Evolutionary conservation across 1,140 invertebrate species (phyloP), one percentile per base, ranked within the genome.

Genomic region (Acyrthosiphon pisum): DNA sequence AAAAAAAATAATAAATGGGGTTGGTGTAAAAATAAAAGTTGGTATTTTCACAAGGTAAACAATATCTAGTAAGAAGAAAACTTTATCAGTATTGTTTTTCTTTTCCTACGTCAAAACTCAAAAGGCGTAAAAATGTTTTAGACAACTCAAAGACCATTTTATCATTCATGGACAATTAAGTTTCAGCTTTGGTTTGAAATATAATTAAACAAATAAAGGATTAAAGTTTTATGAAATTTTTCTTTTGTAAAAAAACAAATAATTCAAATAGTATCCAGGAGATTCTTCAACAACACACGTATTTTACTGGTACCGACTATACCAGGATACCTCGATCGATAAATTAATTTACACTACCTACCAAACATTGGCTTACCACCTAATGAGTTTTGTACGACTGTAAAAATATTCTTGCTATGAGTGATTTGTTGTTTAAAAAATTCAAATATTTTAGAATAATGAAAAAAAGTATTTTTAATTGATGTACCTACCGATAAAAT

Each of bases 1-100:
- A 86, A n/a, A 86, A 81, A 86, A 44, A 46, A 86, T 86, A 86
- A 86, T 46, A 86, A 86, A 86, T 86, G 41, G 23, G 84, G 23
- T 86, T 41, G 41, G 44, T 86, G 84, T 86, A 86, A 86, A 86
- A 86, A 86, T 46, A 86, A 86, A 86, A 86, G 84, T 86, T 84
- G 37, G 23, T 23, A 83, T 83, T 83, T 83, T 86, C 83, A 30
- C 41, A 86, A 86, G 83, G 83, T 86, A 44, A 86, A 86, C 41
- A 41, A 86, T 86, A 44, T 86, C 37, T 44, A 44, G 83, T 86
- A 41, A 41, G 37, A 30, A 26, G 60, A 44, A 86, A 86, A 86
- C 83, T 86, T 86, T 44, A 26, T 86, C 37, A 44, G 83, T 44
- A 86, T 86, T 41, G 37, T 44, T 86, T 86, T 86, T 84, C 81